Conservation (phyloP, 2,888 invertebrate species). For the Microchrysa polita region DNA sequence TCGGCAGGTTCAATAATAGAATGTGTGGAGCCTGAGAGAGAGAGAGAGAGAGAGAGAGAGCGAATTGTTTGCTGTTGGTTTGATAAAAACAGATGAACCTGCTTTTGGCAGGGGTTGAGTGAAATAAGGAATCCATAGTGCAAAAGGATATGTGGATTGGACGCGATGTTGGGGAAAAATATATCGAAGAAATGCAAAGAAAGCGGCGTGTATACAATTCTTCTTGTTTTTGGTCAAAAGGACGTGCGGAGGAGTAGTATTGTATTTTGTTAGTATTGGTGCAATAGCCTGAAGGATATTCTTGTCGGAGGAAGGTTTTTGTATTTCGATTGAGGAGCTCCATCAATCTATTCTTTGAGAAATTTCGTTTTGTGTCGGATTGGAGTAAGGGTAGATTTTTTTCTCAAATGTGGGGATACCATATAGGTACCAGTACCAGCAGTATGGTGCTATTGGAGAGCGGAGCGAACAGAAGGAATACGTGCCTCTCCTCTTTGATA, state of each 20-base stretch:
- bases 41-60: conserved; percentile 21
- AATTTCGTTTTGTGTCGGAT: background rate
- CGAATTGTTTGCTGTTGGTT: background rate
- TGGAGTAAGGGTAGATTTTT: background rate
- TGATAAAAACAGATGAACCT: background rate
- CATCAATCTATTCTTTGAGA: conserved; percentile 25
- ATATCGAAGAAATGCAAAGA: conserved; percentile 16
- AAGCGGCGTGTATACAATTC: background rate
- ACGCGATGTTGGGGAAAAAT: conserved; percentile 13
- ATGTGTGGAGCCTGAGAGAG: background rate
- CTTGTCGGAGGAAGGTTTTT: conserved; percentile 26
- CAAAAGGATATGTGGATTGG: conserved; percentile 2
- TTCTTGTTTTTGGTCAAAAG: no score
- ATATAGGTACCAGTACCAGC: background rate
- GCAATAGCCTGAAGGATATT: background rate
- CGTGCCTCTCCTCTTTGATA: no score
- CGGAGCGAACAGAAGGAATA: no score
- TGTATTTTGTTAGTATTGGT: background rate
- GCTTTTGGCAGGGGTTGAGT: no score
- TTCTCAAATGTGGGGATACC: background rate
- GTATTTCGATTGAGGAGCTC: background rate
- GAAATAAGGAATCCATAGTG: background rate
- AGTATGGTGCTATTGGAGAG: no score
- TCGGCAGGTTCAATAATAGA: background rate
- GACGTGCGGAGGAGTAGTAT: background rate